Evolutionary conservation across 2,113 vertebrate species (phyloP).

Genomic region (Eupsittula cactorum): DNA sequence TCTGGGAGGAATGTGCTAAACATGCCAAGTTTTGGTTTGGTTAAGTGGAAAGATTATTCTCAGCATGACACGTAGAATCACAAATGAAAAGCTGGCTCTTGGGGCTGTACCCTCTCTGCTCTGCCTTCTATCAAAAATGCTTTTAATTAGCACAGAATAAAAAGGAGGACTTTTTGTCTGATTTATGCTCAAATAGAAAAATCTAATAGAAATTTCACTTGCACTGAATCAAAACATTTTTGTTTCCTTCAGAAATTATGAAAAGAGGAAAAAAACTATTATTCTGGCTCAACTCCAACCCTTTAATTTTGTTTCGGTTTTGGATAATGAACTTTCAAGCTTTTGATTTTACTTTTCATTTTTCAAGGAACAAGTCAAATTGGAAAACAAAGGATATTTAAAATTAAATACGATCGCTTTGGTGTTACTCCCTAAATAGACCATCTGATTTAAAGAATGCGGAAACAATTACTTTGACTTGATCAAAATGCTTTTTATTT

Average conservation of each 20-base stretch:
- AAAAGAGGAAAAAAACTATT: background rate
- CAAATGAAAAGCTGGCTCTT: background rate
- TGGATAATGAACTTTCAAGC: background rate
- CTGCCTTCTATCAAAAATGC: background rate
- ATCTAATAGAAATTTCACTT: background rate
- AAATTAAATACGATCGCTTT: background rate
- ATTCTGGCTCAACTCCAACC: background rate
- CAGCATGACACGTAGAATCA: background rate
- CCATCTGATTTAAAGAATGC: background rate
- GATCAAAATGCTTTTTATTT: background rate
- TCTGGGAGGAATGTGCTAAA: background rate
- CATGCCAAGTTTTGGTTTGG: background rate
- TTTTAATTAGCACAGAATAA: background rate
- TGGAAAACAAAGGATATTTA: background rate
- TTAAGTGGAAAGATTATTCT: background rate
- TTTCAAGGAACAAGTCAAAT: background rate
- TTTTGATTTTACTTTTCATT: background rate
- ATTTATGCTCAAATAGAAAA: background rate
- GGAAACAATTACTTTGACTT: background rate
- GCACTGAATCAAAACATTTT: background rate
- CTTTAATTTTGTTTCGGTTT: background rate
- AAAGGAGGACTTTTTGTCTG: background rate
- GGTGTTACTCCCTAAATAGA: background rate
- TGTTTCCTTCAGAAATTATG: background rate
- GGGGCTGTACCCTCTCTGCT: background rate